Evolutionary conservation across 2,113 vertebrate species (phyloP), one percentile per base, ranked within the genome.

Genomic region (Anser cygnoides): DNA sequence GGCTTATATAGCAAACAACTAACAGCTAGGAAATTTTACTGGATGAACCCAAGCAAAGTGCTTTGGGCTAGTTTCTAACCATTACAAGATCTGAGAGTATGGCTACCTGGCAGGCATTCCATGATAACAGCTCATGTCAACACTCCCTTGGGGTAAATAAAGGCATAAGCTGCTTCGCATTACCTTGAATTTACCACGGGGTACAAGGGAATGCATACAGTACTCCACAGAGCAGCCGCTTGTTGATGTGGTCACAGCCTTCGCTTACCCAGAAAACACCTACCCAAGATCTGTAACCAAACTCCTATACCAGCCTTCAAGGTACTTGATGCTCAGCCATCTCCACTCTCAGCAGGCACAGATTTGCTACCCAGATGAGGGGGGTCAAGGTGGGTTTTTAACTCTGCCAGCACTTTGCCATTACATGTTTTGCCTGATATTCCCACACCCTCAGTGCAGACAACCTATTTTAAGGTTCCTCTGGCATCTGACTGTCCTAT

Each of bases 81-180:
- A 46, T 55, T 11, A 84, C 74, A 70, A 83, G 71, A 92, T 70
- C 67, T 62, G 59, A 95, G 49, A 90, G 54, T 58, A 83, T 13
- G 50, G 88, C 79, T 92, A 73, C 44, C 25, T 59, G 75, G 79
- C 49, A 86, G 67, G 63, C 75, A 93, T 90, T 92, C 90, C 72
- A 74, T 1, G 2, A 55, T 31, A 88, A 92, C 17, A 84, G 72
- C 63, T 92, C 11, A 0, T 62, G 55, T 90, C 93, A 92, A 17
- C 90, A 44, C 79, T 92, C 88, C 79, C 61, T 31, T 54, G 72
- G 37, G 63, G 50, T 92, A 90, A 94, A 93, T 39, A 94, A 85
- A 95, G 79, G 75, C 68, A 88, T 76, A 88, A 95, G 3, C 35
- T 88, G 82, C 85, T 43, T 73, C 82, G 80, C 46, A 73, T 76